These are phyloP conservation scores for Glaucidium brasilianum DNA, from an alignment of 2,113 vertebrate species.

Conservation along the genomic window DNA sequence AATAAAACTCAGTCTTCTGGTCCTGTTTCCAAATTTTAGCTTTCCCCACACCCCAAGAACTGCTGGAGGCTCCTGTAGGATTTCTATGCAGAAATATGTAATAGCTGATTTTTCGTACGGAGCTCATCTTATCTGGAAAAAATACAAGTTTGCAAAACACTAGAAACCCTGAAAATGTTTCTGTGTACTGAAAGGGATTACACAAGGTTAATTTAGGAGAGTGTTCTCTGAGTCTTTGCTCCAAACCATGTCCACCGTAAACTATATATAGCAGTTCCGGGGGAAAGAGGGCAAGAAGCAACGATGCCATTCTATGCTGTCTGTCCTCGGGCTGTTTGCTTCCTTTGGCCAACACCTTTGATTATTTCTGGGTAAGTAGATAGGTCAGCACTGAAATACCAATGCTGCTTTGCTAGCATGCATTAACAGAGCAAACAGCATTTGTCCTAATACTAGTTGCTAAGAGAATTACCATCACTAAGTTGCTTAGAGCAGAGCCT, in stretches of 20 bases:
- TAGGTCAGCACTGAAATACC: constrained; percentile 18
- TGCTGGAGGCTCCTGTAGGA: background rate
- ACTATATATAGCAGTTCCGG: background rate
- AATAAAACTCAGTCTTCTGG: background rate
- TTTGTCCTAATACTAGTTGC: background rate
- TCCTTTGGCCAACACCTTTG: background rate
- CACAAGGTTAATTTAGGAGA: background rate
- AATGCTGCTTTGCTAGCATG: background rate
- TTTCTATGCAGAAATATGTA: background rate
- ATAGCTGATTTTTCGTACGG: background rate
- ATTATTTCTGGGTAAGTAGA: background rate
- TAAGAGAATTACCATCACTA: constrained; percentile 36
- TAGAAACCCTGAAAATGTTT: background rate
- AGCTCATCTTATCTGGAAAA: background rate
- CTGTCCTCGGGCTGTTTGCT: background rate
- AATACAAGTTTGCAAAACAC: background rate
- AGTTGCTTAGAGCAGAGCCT: constrained; percentile 14
- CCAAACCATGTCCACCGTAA: background rate
- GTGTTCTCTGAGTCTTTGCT: background rate
- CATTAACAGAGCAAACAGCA: constrained; percentile 5
- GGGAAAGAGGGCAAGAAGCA: background rate
- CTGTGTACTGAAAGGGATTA: background rate
- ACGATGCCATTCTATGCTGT: background rate
- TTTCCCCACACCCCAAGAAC: background rate
- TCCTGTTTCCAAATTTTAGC: background rate